These are phyloP conservation scores for Cololabis saira DNA, from an alignment of 2,113 vertebrate genomes.

Conservation along the genomic window DNA sequence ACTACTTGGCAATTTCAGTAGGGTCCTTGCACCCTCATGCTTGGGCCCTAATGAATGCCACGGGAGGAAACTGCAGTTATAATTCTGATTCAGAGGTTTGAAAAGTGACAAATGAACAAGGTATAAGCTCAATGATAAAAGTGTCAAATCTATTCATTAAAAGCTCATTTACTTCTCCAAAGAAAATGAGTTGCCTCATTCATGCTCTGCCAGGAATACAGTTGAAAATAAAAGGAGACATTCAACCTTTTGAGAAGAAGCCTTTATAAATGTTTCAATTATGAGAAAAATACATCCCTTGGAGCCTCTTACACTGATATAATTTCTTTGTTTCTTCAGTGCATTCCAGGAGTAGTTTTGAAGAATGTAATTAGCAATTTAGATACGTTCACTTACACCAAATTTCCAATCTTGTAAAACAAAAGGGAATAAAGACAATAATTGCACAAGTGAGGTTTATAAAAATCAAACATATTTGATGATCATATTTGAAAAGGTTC, in stretches of 20 bases:
- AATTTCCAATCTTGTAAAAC: neutral
- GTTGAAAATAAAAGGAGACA: conserved; percentile 28
- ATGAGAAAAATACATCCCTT: conserved; percentile 36
- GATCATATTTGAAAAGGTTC: neutral
- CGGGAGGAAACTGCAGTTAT: neutral
- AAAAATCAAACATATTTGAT: neutral
- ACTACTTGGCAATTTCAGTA: no score
- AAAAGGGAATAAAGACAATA: neutral
- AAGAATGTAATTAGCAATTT: conserved; percentile 15
- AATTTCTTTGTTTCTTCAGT: neutral
- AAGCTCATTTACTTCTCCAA: conserved; percentile 40
- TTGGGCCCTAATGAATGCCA: no score
- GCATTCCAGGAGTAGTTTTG: neutral
- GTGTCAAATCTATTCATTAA: conserved; percentile 55
- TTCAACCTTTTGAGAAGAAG: conserved; percentile 18
- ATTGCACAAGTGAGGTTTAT: neutral
- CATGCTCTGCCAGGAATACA: conserved; percentile 38
- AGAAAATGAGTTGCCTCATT: conserved; percentile 47
- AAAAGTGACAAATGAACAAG: conserved; percentile 38
- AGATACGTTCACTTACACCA: conserved; percentile 6
- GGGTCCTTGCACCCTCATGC: no score
- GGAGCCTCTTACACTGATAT: conserved; percentile 11
- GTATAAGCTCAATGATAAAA: conserved; percentile 40
- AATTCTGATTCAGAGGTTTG: neutral
- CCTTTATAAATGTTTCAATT: conserved; percentile 47